These are phyloP conservation scores for Mesopsocus fuscifrons DNA, from an alignment of 2,888 invertebrate genomes.

Conservation along the genomic window DNA sequence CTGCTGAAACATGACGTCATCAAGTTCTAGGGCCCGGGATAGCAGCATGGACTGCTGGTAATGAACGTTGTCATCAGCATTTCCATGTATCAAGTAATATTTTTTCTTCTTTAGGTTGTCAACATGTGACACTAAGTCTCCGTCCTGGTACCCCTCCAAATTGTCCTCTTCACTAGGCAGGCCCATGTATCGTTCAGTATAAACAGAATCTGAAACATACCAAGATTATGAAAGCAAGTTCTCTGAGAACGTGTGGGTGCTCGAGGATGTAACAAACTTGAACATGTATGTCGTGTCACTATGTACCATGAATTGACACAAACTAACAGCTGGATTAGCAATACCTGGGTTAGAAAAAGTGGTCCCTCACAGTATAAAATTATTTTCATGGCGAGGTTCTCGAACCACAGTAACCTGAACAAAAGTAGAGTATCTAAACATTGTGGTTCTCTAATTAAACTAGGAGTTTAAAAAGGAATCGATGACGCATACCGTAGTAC, in stretches of 20 bases:
- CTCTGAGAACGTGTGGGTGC: no score
- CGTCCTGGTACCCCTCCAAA: conserved; percentile 46
- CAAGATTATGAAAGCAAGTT: conserved; percentile 13
- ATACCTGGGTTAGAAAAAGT: no score
- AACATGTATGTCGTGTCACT: no score
- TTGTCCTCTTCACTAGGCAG: conserved; percentile 53
- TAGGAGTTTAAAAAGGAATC: no score
- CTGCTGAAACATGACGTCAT: conserved; percentile 76
- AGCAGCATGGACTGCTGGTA: conserved; percentile 92
- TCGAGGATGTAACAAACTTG: no score
- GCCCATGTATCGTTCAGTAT: conserved; percentile 94
- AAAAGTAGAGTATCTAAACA: no score
- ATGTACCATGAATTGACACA: no score
- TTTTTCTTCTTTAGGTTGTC: conserved; percentile 49
- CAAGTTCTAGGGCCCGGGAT: conserved; percentile 63
- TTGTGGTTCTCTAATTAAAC: no score
- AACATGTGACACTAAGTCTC: conserved; percentile 53
- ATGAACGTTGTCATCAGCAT: conserved; percentile 90
- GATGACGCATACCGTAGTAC: conserved; percentile 82
- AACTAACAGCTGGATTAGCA: no score
- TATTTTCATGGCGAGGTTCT: no score
- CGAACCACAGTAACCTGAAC: no score
- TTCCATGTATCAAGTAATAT: conserved; percentile 85
- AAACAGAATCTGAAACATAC: conserved; percentile 75
- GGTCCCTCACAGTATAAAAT: no score